These are phyloP conservation scores for Takifugu rubripes DNA, from an alignment of 2,797 vertebrate species.

Conservation along the genomic window DNA sequence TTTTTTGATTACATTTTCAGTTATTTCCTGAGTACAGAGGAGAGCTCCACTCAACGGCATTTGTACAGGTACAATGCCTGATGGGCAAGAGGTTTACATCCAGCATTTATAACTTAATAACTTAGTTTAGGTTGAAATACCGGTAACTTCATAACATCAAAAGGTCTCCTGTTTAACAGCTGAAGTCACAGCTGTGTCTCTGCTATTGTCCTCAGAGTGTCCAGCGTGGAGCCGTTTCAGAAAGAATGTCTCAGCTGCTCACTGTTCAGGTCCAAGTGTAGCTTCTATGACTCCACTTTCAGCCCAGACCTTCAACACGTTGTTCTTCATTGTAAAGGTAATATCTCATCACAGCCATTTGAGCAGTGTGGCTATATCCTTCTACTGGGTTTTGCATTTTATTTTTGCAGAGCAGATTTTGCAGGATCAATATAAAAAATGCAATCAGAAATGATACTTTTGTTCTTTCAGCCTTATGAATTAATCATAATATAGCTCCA, in stretches of 20 bases:
- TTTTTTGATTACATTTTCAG: constrained; percentile 38
- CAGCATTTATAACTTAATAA: too few species aligned
- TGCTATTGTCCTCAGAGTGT: constrained; percentile 45
- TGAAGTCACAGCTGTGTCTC: neutral
- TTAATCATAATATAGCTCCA: neutral
- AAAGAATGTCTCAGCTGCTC: constrained; percentile 70
- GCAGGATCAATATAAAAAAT: too few species aligned
- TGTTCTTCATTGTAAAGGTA: constrained; percentile 73
- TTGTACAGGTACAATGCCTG: constrained; percentile 66
- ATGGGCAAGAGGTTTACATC: too few species aligned
- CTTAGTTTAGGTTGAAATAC: too few species aligned
- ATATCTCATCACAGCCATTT: neutral
- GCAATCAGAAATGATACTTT: neutral
- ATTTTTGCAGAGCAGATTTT: neutral
- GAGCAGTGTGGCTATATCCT: too few species aligned
- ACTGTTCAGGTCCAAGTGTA: constrained; percentile 60
- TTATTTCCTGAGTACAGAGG: constrained; percentile 74
- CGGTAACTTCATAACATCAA: too few species aligned
- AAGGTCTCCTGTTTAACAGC: too few species aligned
- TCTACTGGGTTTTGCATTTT: too few species aligned
- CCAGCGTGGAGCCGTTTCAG: constrained; percentile 40
- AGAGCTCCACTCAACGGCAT: constrained; percentile 58
- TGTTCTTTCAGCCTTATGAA: neutral
- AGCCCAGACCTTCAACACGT: constrained; percentile 52
- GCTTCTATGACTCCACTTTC: constrained; percentile 57